Evolutionary conservation across 2,113 vertebrate genomes (phyloP).

Genomic region (Laticauda laticaudata): DNA sequence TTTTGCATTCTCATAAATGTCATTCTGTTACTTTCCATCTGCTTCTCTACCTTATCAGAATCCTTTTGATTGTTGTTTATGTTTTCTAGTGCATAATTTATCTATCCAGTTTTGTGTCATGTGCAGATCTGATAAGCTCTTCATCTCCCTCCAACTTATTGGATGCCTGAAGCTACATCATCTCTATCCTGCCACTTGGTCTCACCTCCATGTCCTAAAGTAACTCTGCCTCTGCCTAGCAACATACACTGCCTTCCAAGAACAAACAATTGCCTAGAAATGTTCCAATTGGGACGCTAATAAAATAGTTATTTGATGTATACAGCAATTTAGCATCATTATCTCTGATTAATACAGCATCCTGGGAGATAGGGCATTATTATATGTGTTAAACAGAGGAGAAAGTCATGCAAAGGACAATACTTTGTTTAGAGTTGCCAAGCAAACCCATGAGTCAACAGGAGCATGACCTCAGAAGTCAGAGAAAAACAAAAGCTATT

Average conservation of each 20-base stretch:
- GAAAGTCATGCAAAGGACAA: slow-evolving; percentile 6
- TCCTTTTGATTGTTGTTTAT: background rate
- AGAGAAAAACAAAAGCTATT: background rate
- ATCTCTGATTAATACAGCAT: slow-evolving; percentile 24
- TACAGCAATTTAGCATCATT: slow-evolving; percentile 23
- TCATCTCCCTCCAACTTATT: slow-evolving; percentile 12
- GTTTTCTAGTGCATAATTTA: background rate
- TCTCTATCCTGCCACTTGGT: background rate
- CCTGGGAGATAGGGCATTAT: slow-evolving; percentile 20
- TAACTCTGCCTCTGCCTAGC: slow-evolving; percentile 15
- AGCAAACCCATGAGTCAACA: slow-evolving; percentile 16
- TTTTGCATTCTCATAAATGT: background rate
- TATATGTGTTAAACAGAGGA: slow-evolving; percentile 11
- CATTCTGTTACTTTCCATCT: background rate
- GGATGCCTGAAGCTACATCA: background rate
- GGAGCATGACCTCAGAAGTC: background rate
- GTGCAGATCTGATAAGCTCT: background rate
- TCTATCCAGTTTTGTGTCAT: background rate
- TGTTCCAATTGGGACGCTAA: slow-evolving; percentile 31
- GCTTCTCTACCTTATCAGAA: background rate
- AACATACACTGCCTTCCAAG: slow-evolving; percentile 22
- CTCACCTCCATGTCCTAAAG: background rate
- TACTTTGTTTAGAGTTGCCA: background rate
- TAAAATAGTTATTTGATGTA: slow-evolving; percentile 37
- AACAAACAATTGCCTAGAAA: slow-evolving; percentile 53